Evolutionary conservation across 1,140 invertebrate genomes (phyloP), one percentile per base, ranked within the genome.

Genomic region (Pristionchus pacificus): DNA sequence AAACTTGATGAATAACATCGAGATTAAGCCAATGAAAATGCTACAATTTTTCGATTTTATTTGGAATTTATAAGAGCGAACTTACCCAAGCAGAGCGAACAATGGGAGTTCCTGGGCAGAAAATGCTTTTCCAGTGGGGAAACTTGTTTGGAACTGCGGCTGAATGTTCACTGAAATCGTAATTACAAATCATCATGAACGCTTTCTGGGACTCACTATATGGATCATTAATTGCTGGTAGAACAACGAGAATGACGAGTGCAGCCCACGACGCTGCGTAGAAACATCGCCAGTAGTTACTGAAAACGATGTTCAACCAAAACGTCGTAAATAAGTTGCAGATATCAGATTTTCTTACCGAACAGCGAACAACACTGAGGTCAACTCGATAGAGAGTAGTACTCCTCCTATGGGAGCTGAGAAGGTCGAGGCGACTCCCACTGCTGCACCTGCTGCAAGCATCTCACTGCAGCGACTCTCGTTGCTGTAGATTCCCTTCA

Each of bases 221-320:
- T 69, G 66, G 64, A 72, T 65, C 68, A 65, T 62, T 61, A 74
- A 66, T 84, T 65, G 55, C 77, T 57, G 55, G 27, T 27, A 60
- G 64, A 27, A 14, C 14, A 32, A 14, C 57, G 31, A 14, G 19
- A 59, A 14, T 15, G 33, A 65, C 15, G 29, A 14, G 57, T 58
- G 28, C 57, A 13, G 57, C 64, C 15, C 13, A 64, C n/a, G 57
- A 61, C 65, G 96, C 95, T 0, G 95, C 91, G 82, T 98, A 98
- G 85, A 99, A 99, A 0, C 95, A 95, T 68, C 96, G 87, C 95
- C 96, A 99, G 84, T 99, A 99, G 83, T 98, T 98, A n/a, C n/a
- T n/a, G n/a, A n/a, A n/a, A n/a, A n/a, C n/a, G n/a, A n/a, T n/a
- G n/a, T n/a, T n/a, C n/a, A n/a, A n/a, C n/a, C n/a, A n/a, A n/a